Evolutionary conservation across 1,140 invertebrate genomes (phyloP), one percentile per base, ranked within the genome.

Genomic region (Meloidogyne chitwoodi): DNA sequence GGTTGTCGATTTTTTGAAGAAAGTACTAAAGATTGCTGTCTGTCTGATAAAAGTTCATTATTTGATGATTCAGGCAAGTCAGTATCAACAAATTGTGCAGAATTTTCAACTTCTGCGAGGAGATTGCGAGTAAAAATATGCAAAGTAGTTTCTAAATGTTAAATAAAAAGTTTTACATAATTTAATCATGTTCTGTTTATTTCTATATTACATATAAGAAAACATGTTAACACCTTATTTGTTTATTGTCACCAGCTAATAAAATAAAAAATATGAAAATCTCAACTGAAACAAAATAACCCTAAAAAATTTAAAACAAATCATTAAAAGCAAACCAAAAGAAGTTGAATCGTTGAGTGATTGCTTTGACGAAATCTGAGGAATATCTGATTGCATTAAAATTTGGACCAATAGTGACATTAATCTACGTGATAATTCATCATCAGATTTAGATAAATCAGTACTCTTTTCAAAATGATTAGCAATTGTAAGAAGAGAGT

Each of bases 401-500:
- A n/a, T 56, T n/a, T 56, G 2, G 5, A 56, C 48, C 48, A 56
- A n/a, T 6, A 56, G 48, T 56, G 19, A n/a, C 19, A 56, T 56
- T 22, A 56, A 56, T n/a, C 12, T 19, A 22, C n/a, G 19, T 5
- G 48, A 56, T 56, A n/a, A 56, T n/a, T 56, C 48, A 56, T 56
- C 48, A 56, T n/a, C 48, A 6, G n/a, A n/a, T 19, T 56, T n/a
- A 56, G 6, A 4, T 6, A 8, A n/a, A 56, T n/a, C 19, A 6
- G 4, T n/a, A 56, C 10, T 56, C 24, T 6, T 31, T 41, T 41
- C 29, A 5, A 67, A 8, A 67, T 67, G 65, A 6, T 41, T 31
- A n/a, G 65, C 76, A 16, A 77, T 48, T 14, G 69, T 31, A 12
- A 78, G 24, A 27, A 79, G 11, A n/a, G 65, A 68, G 29, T 81